Evolutionary conservation across 2,888 invertebrate species (phyloP).

Genomic region (Mythimna impura): DNA sequence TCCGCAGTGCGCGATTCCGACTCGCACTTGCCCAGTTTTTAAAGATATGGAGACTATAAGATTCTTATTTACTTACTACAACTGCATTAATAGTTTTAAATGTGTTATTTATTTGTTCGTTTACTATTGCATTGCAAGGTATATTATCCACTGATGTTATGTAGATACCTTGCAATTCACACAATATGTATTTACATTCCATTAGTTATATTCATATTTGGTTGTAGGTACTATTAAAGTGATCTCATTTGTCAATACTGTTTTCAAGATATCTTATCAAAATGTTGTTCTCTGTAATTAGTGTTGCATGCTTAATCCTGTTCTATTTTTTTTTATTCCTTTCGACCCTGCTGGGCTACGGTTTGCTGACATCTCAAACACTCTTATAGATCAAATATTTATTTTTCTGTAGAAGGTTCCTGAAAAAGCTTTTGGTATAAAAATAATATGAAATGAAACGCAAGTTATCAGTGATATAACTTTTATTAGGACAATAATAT

Average conservation of each 20-base stretch:
- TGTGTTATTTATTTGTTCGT: no score
- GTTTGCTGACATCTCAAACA: no score
- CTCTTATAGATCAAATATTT: background rate
- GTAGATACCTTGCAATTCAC: no score
- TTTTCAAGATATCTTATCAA: background rate
- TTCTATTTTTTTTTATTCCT: background rate
- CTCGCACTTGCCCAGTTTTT: no score
- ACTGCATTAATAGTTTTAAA: background rate
- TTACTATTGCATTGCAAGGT: no score
- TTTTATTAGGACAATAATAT: constrained; percentile 14
- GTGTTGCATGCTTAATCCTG: background rate
- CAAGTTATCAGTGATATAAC: background rate
- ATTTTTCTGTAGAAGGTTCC: background rate
- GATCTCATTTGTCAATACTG: background rate
- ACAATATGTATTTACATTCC: no score
- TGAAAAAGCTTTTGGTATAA: background rate
- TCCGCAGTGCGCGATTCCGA: no score
- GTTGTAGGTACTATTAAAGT: background rate
- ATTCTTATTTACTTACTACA: background rate
- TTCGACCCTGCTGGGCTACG: no score
- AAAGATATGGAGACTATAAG: background rate
- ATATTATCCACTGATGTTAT: no score
- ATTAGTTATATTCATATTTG: no score
- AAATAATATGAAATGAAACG: constrained; percentile 22
- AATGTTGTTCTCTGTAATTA: background rate